These are phyloP conservation scores for Epizoanthus ramosus DNA, from an alignment of 92 coral and sea anemone species.

Conservation along the genomic window DNA sequence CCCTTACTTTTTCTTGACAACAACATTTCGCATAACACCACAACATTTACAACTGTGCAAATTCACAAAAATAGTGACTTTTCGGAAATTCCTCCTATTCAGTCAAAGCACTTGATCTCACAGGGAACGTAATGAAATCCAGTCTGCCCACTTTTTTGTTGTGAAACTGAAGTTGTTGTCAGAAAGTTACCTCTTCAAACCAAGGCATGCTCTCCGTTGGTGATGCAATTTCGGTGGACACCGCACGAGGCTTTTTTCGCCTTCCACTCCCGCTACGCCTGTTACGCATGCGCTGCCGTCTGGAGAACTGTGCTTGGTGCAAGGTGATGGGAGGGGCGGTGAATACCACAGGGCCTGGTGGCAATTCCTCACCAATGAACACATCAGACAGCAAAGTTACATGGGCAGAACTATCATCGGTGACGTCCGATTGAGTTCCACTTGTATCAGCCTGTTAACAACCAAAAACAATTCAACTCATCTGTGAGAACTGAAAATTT, in stretches of 20 bases:
- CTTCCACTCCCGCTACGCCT: conserved; percentile 56
- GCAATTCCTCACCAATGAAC: conserved; percentile 31
- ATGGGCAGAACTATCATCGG: neutral
- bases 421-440: neutral
- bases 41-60: too few species aligned
- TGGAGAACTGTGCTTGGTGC: conserved; percentile 50
- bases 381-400: conserved; percentile 12
- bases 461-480: neutral
- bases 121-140: too few species aligned
- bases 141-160: too few species aligned
- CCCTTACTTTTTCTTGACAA: too few species aligned
- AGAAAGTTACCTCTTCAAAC: conserved; percentile 73
- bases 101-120: too few species aligned
- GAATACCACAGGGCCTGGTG: conserved; percentile 49
- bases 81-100: too few species aligned
- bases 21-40: too few species aligned
- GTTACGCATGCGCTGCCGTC: conserved; percentile 56
- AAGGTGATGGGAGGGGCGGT: conserved; percentile 49
- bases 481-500: neutral
- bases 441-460: conserved; percentile 5
- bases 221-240: conserved; percentile 67
- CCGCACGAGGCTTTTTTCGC: conserved; percentile 69
- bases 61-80: too few species aligned
- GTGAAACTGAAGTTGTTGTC: too few species aligned
- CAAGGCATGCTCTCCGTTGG: conserved; percentile 93